These are phyloP conservation scores for Psophia crepitans DNA, from an alignment of 2,113 vertebrate species.

Conservation along the genomic window DNA sequence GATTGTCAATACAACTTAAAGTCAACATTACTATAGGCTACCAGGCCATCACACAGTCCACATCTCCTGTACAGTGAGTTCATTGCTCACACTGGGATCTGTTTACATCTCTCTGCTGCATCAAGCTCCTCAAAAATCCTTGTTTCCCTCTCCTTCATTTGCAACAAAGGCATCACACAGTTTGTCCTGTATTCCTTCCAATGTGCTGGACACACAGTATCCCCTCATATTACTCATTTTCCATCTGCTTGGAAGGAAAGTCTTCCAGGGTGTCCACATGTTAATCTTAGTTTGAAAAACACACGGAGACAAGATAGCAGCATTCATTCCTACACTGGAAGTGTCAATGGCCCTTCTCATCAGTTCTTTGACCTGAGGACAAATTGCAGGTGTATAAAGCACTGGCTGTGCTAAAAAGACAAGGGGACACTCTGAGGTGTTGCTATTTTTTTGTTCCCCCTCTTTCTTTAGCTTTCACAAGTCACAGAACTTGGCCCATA, in stretches of 20 bases:
- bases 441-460: not conserved
- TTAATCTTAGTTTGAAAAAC: not conserved
- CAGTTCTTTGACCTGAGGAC: slow-evolving; percentile 12
- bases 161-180: not conserved
- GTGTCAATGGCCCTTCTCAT: not conserved
- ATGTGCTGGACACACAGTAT: not conserved
- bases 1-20: not conserved
- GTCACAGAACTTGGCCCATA: not conserved
- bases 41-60: not conserved
- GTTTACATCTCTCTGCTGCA: not conserved
- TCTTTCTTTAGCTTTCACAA: not conserved
- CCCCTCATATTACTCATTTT: not conserved
- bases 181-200: not conserved
- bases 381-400: slow-evolving; percentile 13
- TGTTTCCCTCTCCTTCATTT: not conserved
- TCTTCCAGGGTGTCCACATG: not conserved
- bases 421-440: not conserved
- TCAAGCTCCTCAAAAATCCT: not conserved
- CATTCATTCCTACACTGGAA: not conserved
- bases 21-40: not conserved
- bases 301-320: not conserved
- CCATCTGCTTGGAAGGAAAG: not conserved
- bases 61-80: not conserved
- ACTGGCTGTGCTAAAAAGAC: not conserved
- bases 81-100: not conserved